phyloP scores from a whole-genome alignment of 1,140 invertebrate genomes.

The Leptoteleia sp. region DNA sequence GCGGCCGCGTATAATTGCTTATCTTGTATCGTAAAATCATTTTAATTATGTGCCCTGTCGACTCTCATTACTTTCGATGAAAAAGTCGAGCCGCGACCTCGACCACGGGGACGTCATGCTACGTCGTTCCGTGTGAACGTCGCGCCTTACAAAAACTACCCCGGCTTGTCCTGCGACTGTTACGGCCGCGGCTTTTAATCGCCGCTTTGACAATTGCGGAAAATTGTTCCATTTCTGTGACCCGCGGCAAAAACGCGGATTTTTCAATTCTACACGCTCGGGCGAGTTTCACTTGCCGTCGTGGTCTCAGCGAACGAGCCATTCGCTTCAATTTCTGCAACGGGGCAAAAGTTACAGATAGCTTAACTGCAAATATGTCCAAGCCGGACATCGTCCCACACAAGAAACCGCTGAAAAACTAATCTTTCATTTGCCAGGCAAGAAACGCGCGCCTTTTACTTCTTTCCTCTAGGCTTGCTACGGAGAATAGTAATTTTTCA shows the following conservation, averaged over 20 bases:
- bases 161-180: constrained; percentile 53
- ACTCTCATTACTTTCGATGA: constrained; percentile 59
- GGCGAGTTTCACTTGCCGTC: neutral
- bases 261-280: constrained; percentile 14
- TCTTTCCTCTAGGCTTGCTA: no score
- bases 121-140: constrained; percentile 55
- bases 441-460: no score
- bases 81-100: constrained; percentile 51
- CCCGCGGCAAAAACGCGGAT: constrained; percentile 8
- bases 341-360: no score
- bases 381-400: no score
- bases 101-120: constrained; percentile 28
- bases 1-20: constrained; percentile 43
- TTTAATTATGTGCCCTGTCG: constrained; percentile 60
- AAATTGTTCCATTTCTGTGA: constrained; percentile 44
- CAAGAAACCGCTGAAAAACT: no score
- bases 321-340: no score
- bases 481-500: no score
- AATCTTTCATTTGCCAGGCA: no score
- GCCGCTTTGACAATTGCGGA: constrained; percentile 45
- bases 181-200: constrained; percentile 21
- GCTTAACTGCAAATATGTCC: no score
- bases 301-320: no score
- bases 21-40: constrained; percentile 62
- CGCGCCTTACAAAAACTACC: constrained; percentile 57